These are phyloP conservation scores for Anagrus nilaparvatae DNA, from an alignment of 1,140 invertebrate species.

Conservation along the genomic window DNA sequence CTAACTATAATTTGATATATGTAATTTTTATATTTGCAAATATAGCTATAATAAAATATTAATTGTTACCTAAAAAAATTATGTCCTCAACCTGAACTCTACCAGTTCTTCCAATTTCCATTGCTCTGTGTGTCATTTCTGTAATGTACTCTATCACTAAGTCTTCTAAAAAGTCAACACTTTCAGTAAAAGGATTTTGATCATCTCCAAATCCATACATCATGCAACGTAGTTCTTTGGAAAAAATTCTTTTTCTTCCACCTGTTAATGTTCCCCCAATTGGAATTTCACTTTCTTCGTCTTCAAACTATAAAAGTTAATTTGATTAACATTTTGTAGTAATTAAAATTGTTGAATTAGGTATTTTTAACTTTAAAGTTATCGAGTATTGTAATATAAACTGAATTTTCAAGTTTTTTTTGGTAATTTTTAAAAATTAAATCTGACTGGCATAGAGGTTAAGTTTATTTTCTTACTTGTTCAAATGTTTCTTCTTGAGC, in stretches of 20 bases:
- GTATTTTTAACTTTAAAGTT: too few relatives aligned
- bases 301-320: slow-evolving; percentile 42
- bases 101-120: slow-evolving; percentile 93
- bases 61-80: slow-evolving; percentile 64
- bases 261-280: slow-evolving; percentile 52
- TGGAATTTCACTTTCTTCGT: slow-evolving; percentile 53
- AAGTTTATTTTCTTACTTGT: slow-evolving; percentile 15
- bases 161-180: slow-evolving; percentile 95
- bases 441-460: not conserved
- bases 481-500: slow-evolving; percentile 22
- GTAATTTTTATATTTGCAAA: slow-evolving; percentile 2
- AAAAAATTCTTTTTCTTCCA: slow-evolving; percentile 74
- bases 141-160: slow-evolving; percentile 97
- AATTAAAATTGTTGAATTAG: slow-evolving; percentile 3
- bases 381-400: not conserved
- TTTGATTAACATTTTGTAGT: slow-evolving; percentile 3
- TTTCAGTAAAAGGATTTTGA: slow-evolving; percentile 97
- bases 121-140: slow-evolving; percentile 85
- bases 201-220: slow-evolving; percentile 99
- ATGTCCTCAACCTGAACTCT: slow-evolving; percentile 97
- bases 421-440: slow-evolving; percentile 2
- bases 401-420: not conserved
- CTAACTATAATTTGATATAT: slow-evolving; percentile 51
- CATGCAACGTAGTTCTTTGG: slow-evolving; percentile 92
- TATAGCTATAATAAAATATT: slow-evolving; percentile 8